A percentile compares a stretch with the other conserved stretches of the same genome.
Evolutionary conservation across 2,113 vertebrate genomes (phyloP).

Genomic region (rat (Rattus norvegicus)): DNA sequence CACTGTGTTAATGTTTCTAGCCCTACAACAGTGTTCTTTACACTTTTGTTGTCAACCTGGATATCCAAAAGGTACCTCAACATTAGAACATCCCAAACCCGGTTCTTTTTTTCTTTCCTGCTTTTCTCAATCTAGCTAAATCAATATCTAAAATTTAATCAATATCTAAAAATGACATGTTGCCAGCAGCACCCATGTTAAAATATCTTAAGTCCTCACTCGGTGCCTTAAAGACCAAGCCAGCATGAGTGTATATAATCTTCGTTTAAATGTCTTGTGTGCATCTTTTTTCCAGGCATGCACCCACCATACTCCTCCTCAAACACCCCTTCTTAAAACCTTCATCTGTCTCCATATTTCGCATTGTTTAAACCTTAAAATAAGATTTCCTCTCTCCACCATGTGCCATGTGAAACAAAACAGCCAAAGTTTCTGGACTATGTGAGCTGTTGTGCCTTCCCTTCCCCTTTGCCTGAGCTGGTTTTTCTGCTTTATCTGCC

Average conservation of each 20-base stretch:
- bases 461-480: background rate
- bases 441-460: background rate
- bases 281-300: background rate
- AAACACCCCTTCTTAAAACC: background rate
- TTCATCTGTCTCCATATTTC: background rate
- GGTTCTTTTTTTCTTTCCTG: background rate
- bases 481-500: background rate
- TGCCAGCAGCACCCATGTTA: background rate
- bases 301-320: background rate
- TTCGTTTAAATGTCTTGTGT: background rate
- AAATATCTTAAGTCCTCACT: background rate
- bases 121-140: background rate
- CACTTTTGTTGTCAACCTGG: background rate
- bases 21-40: background rate
- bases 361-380: conserved; percentile 41
- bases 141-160: background rate
- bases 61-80: background rate
- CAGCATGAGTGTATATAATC: background rate
- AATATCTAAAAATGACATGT: background rate
- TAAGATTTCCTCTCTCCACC: conserved; percentile 17
- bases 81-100: background rate
- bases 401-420: conserved; percentile 7
- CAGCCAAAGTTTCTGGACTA: conserved; percentile 53
- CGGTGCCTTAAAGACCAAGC: background rate
- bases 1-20: conserved; percentile 17